Evolutionary conservation across 2,113 vertebrate genomes (phyloP), one percentile per base, ranked within the genome.

Genomic region (Semnornis frantzii): DNA sequence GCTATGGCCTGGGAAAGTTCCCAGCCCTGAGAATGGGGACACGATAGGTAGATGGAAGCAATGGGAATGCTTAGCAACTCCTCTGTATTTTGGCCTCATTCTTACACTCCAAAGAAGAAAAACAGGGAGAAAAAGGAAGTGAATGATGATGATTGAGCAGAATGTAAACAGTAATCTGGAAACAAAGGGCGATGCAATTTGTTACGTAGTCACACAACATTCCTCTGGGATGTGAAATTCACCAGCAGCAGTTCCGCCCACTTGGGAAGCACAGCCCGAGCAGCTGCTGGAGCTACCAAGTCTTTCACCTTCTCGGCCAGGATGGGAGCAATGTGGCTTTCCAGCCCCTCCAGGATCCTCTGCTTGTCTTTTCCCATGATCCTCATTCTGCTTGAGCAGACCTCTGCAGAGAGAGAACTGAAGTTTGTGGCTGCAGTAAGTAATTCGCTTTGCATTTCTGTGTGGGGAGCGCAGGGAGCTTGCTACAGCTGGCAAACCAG

Each of bases 391-490:
- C 60, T 85, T 42, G 75, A 93, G 31, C 74, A 18, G 50, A 77
- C 60, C 13, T 68, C 57, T 28, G 91, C 63, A n/a, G 97, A 93
- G 75, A 97, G 93, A 82, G 87, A 97, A 60, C 70, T 98, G 57
- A 97, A 97, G 93, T 97, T 96, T 69, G 97, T 94, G 75, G 52
- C 94, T 6, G 5, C 87, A 91, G 98, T 98, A 92, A 98, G 98
- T 98, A 89, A 30, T 59, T 34, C 59, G 18, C 39, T 77, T 46
- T 90, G 88, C 73, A 3, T 74, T 71, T 90, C 64, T 8, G 39
- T 72, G 50, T 1, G 39, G 79, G 60, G 34, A 73, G 34, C 74
- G 75, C 10, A 23, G 60, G 52, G 78, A 80, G 63, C 68, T n/a
- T 42, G 11, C n/a, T 25, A 15, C 5, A 8, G 44, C 14, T 87